Percentiles rank a stretch among this genome's conserved stretches.
Conservation (phyloP, 2,113 vertebrate species). For the Serilophus lunatus region DNA sequence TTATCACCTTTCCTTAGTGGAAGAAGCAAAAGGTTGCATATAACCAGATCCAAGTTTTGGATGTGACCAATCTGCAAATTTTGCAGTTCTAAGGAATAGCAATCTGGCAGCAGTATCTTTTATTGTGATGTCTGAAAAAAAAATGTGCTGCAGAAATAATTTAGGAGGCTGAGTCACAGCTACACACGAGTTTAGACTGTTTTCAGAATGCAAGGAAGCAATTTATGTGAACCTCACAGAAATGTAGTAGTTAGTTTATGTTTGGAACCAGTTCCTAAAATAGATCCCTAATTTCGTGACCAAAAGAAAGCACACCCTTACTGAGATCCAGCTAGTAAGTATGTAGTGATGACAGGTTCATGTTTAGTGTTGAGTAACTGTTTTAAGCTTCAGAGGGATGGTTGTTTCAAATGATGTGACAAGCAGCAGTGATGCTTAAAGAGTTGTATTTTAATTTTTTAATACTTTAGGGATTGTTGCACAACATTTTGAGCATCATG, state of each 20-base stretch:
- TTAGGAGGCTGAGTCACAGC: slow-evolving; percentile 5
- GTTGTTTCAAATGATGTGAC: neutral
- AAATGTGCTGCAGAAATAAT: neutral
- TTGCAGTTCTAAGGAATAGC: neutral
- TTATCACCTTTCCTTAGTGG: neutral
- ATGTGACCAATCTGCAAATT: neutral
- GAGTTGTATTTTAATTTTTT: neutral
- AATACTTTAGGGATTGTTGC: neutral
- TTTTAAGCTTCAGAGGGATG: neutral
- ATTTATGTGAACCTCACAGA: neutral
- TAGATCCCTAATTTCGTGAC: neutral
- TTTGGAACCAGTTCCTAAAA: slow-evolving; percentile 3
- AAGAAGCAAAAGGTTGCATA: neutral
- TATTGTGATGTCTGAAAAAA: slow-evolving; percentile 4
- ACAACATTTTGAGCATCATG: neutral
- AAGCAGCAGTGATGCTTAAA: neutral
- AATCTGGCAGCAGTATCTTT: neutral
- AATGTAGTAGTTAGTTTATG: neutral
- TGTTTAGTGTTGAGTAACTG: neutral
- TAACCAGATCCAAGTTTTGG: neutral
- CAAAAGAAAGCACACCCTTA: neutral
- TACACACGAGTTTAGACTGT: neutral
- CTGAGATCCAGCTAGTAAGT: neutral
- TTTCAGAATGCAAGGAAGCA: neutral
- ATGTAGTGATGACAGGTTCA: neutral